Base-by-base conservation (phyloP, 2,888 invertebrate genomes). In the Deladenus siricidicola region DNA sequence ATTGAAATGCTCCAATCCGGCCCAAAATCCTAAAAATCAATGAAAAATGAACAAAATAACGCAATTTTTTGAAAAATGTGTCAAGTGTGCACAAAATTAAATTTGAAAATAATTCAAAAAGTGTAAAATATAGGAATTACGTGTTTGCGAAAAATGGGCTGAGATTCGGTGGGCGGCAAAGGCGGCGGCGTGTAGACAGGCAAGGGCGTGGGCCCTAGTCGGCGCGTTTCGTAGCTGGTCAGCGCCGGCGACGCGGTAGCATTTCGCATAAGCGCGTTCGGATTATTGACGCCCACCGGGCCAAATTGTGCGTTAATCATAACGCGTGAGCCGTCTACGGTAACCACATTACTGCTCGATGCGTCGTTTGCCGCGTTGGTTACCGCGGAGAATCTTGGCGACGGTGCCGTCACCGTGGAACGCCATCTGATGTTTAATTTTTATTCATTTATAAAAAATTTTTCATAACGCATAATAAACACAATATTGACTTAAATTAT, bases 271-370 rank as follows among this genome's bases (percentile, higher is more conserved):
- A 70, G 45, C 10, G 67, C 72, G 24, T 68, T 68, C 1, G 74
- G 71, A 52, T 75, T 69, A 56, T 76, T 73, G 0, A 76, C 72
- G 47, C 75, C 75, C 39, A 76, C 67, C 1, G 76, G 76, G 1
- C 76, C 76, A 55, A 65, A 76, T 60, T 76, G 76, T 1, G 74
- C 58, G 14, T 64, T 64, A 14, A 69, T 60, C 0, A 58, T 65
- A 21, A 69, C 60, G 39, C 39, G 39, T 10, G 6, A 10, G 14
- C 39, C 39, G 39, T 34, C 39, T 10, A 34, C 39, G 6, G 39
- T 34, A 34, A 34, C 39, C 39, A 34, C 14, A 34, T 34, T 34
- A 6, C 47, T 47, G n/a, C n/a, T n/a, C n/a, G 10, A n/a, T 42
- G 42, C n/a, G n/a, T n/a, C 42, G 42, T 42, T 42, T 42, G 14